A percentile compares a stretch with the other conserved stretches of the same genome.
Conservation (phyloP, 2,113 vertebrate genomes). For the Lepisosteus oculatus region DNA sequence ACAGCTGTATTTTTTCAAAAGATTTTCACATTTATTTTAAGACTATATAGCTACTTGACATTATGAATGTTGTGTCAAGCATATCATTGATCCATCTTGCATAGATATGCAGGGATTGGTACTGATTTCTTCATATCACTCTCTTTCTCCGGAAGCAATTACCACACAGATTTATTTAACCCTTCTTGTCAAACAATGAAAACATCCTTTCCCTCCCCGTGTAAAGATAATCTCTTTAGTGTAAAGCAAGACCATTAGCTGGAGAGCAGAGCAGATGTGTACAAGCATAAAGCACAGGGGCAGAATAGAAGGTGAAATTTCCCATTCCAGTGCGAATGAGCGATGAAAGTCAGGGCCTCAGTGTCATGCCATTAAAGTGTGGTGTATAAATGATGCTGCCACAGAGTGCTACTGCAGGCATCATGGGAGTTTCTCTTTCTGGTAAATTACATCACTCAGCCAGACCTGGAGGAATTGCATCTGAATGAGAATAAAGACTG, state of each 20-base stretch:
- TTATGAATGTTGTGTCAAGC: too few species aligned
- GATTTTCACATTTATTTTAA: too few species aligned
- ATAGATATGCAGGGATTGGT: background rate
- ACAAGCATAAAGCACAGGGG: slow-evolving; percentile 48
- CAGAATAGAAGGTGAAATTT: slow-evolving; percentile 68
- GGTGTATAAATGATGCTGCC: slow-evolving; percentile 75
- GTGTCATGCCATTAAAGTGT: slow-evolving; percentile 64
- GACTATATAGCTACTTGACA: too few species aligned
- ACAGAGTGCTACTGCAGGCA: slow-evolving; percentile 65
- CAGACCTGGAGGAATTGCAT: slow-evolving; percentile 74
- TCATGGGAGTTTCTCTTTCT: slow-evolving; percentile 69
- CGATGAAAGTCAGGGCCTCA: slow-evolving; percentile 66
- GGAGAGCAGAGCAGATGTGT: slow-evolving; percentile 63
- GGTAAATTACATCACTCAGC: slow-evolving; percentile 78
- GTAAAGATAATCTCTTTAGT: background rate
- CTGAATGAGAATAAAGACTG: slow-evolving; percentile 61
- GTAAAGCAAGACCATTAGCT: background rate
- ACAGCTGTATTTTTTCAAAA: too few species aligned
- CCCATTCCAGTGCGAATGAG: slow-evolving; percentile 50
- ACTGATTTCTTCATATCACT: background rate
- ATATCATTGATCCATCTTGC: too few species aligned
- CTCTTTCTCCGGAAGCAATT: slow-evolving; percentile 1
- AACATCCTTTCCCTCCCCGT: background rate
- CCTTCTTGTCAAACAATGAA: background rate
- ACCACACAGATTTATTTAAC: background rate